Evolutionary conservation across 2,797 vertebrate species (phyloP), one percentile per base, ranked within the genome.

Genomic region (Lycodopsis pacificus): DNA sequence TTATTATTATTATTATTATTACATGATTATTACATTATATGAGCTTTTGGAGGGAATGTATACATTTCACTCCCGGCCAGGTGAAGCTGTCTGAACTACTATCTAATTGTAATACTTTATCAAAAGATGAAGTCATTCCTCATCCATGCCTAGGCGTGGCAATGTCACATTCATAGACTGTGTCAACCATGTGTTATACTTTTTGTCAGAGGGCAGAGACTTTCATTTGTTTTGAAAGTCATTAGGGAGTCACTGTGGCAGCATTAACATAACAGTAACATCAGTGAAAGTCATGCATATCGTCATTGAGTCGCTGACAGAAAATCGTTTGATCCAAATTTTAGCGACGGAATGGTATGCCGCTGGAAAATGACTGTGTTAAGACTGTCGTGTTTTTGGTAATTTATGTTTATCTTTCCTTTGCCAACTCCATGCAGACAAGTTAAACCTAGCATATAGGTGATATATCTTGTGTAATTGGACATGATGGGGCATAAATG

Each of bases 401-500:
- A 65, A 83, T 86, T 80, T 82, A 49, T 76, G 67, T 77, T 77
- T 62, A 63, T 76, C 71, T 76, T 66, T 32, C 56, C 65, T 57
- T 54, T 81, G 66, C 75, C 72, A 65, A 72, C 79, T 49, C 19
- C 53, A 65, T 10, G 58, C 72, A 78, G 77, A 78, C 64, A 53
- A 75, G 75, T 86, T 80, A 71, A 80, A 82, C 79, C 58, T 65
- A 71, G 62, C 54, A 70, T 82, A 51, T 56, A 70, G 75, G 75
- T 87, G 81, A 93, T 90, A 79, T 71, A 83, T 90, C 70, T 85
- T 40, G 57, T 69, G 46, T 88, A 90, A 92, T 89, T 92, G 87
- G 87, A 92, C 86, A 86, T 91, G 84, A 90, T 91, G 70, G 80
- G 71, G 66, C 71, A 68, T 84, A 89, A 90, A 90, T 89, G 65